Base-by-base conservation (phyloP, 1,140 invertebrate genomes). In the Epicauta chinensis region DNA sequence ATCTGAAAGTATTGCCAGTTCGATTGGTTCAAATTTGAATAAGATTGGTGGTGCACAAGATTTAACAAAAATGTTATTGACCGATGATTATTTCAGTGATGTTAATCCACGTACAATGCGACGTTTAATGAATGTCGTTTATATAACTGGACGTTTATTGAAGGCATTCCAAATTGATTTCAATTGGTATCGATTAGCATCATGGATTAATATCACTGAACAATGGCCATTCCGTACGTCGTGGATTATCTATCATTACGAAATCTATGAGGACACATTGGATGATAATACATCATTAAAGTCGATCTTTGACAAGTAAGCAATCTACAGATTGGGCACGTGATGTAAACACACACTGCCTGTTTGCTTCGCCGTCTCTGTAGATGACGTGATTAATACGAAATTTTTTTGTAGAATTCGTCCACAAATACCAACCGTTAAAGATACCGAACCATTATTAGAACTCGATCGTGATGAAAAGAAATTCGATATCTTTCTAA, bases 141-240 rank as follows among this genome's bases (percentile, higher is more conserved):
- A 97, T 64, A 86, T 98, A 13, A 97, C 93, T 53, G 91, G 94
- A 47, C 85, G 96, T 36, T 77, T 99, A 51, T 74, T 99, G 53
- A 93, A 98, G 79, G 92, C 96, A 62, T 98, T 98, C 78, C 93
- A 97, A 74, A 93, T 99, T 55, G 96, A 98, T 68, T 98, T 99
- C 72, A 97, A 94, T 72, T 99, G 96, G 96, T 93, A 97, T 72
- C 87, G 94, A 59, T 75, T 98, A 55, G 91, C 93, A 42, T 91
- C 89, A 43, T 99, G 95, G 95, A 89, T 98, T 39, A 98, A 98
- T 71, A 86, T 99, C 29, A 97, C 94, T 0, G 97, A 99, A 71
- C 96, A 98, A 71, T 99, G 96, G 96, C 95, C 96, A 0, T 93
- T 95, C 70, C 77, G 94, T 48, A 92, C 93, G 9, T 97, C 93